phyloP scores from a whole-genome alignment of 2,888 invertebrate genomes.

The Loripinus fragilis region DNA sequence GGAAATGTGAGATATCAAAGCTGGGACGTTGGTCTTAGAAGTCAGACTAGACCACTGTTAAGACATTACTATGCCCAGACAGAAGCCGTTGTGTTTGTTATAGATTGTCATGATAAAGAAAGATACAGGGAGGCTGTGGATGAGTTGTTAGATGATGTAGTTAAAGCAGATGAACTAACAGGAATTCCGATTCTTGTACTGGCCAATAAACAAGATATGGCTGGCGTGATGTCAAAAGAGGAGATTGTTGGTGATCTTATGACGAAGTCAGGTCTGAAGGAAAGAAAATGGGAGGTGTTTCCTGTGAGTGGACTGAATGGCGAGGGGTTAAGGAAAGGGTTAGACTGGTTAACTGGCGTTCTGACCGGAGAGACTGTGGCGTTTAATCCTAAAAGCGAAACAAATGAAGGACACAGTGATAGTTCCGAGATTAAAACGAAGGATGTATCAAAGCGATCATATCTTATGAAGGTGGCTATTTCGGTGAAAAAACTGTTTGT shows the following conservation, averaged over 20 bases:
- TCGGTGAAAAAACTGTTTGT: too few relatives aligned
- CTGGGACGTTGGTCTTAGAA: conserved; percentile 66
- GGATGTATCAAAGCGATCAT: neutral
- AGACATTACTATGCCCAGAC: conserved; percentile 59
- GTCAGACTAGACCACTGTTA: conserved; percentile 52
- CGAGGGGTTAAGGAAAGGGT: conserved; percentile 50
- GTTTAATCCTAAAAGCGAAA: neutral
- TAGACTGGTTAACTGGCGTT: conserved; percentile 53
- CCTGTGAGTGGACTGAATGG: conserved; percentile 43
- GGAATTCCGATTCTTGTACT: conserved; percentile 54
- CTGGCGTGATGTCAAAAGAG: conserved; percentile 41
- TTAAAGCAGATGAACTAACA: conserved; percentile 48
- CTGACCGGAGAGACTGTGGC: neutral
- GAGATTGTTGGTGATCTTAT: conserved; percentile 54
- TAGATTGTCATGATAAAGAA: conserved; percentile 68
- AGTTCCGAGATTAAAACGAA: neutral
- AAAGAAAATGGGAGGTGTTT: conserved; percentile 42
- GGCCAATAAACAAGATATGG: conserved; percentile 69
- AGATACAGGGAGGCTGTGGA: conserved; percentile 49
- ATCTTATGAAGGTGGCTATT: neutral
- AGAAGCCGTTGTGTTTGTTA: conserved; percentile 61
- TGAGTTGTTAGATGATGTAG: conserved; percentile 31
- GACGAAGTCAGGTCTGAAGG: neutral
- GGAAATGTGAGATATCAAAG: conserved; percentile 45
- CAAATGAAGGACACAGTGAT: neutral